These are phyloP conservation scores for Tachina fera DNA, from an alignment of 2,888 invertebrate species.

Conservation along the genomic window DNA sequence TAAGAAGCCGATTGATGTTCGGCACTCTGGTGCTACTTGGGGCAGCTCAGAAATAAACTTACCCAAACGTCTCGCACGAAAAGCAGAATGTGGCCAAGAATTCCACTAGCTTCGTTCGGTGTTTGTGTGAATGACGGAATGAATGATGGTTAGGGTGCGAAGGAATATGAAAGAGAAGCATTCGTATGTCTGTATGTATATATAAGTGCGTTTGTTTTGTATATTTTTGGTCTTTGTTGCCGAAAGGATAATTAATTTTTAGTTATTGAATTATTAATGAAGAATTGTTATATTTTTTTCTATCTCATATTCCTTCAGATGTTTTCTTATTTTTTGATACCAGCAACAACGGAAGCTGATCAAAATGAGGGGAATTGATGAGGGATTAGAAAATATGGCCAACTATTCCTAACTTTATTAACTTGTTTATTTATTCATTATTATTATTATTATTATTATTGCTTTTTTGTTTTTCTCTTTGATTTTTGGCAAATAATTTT, in stretches of 20 bases:
- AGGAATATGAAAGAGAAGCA: conserved; percentile 9
- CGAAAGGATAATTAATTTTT: conserved; percentile 77
- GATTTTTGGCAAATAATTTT: too few species aligned
- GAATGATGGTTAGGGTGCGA: not conserved
- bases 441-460: too few species aligned
- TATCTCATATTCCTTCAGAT: conserved; percentile 31
- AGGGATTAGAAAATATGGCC: conserved; percentile 17
- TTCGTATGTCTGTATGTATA: not conserved
- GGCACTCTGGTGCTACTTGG: too few species aligned
- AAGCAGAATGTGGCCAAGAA: conserved; percentile 44
- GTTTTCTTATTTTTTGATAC: not conserved
- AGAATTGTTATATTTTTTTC: conserved; percentile 70
- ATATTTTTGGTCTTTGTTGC: conserved; percentile 49
- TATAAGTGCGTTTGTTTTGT: too few species aligned
- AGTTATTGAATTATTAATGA: conserved; percentile 78
- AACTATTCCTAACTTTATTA: not conserved
- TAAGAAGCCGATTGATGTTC: too few species aligned
- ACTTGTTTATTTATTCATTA: too few species aligned
- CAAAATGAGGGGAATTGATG: not conserved
- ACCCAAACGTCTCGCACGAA: conserved; percentile 34
- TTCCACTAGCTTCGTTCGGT: not conserved
- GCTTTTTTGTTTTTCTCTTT: too few species aligned
- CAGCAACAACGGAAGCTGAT: conserved; percentile 17
- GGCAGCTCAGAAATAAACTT: too few species aligned
- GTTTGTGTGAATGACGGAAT: not conserved